Percentiles rank a stretch among this genome's conserved stretches.
Conservation (phyloP, 2,797 vertebrate genomes). For the Acomys russatus region DNA sequence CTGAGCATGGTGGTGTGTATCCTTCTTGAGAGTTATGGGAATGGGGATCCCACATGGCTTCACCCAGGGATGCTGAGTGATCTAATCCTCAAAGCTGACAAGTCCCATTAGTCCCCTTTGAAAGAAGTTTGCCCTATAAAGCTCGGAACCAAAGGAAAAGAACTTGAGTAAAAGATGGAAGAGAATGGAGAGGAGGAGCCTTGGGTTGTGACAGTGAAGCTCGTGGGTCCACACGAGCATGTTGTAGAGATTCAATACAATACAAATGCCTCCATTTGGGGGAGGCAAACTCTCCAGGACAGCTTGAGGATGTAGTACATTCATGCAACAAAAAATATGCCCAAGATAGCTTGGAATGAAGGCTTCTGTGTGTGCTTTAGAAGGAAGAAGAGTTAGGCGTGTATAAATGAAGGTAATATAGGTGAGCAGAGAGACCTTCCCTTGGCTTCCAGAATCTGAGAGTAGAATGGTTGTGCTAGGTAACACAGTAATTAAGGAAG, state of each 20-base stretch:
- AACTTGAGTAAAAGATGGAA: not conserved
- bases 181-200: not conserved
- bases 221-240: too few relatives aligned
- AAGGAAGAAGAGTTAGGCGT: not conserved
- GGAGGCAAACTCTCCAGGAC: rapidly evolving
- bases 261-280: not conserved
- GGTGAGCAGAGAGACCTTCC: not conserved
- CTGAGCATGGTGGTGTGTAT: not conserved
- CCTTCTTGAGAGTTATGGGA: not conserved
- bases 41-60: rapidly evolving
- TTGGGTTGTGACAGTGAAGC: not conserved
- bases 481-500: not conserved
- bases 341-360: not conserved
- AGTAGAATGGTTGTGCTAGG: not conserved
- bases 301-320: not conserved
- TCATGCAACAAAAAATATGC: rapidly evolving
- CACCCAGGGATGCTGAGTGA: not conserved
- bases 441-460: not conserved
- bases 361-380: not conserved
- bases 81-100: not conserved
- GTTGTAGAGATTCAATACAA: not conserved
- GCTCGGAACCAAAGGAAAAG: rapidly evolving
- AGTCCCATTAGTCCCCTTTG: not conserved
- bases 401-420: rapidly evolving
- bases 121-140: not conserved